A percentile compares a stretch with the other conserved stretches of the same genome.
phyloP scores from a whole-genome alignment of 2,888 invertebrate species.

The Calliopum simillimum region DNA sequence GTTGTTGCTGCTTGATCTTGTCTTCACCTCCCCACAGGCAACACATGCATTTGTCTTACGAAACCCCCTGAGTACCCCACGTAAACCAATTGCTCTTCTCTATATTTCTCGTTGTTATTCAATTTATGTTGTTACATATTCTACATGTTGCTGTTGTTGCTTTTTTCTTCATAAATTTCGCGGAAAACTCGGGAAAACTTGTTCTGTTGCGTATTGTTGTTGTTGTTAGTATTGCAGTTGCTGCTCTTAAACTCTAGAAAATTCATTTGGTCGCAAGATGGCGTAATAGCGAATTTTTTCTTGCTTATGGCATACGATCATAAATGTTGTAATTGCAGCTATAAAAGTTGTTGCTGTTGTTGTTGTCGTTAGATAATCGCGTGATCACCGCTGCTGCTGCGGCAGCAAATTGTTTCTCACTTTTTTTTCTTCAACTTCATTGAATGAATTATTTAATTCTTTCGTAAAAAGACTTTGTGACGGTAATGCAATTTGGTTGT shows the following conservation, averaged over 20 bases:
- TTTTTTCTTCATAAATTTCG: constrained; percentile 40
- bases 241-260: constrained; percentile 38
- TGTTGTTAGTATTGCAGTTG: background rate
- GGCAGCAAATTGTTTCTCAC: background rate
- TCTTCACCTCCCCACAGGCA: constrained; percentile 18
- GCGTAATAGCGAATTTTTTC: constrained; percentile 11
- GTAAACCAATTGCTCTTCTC: background rate
- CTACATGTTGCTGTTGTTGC: constrained; percentile 22
- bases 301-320: constrained; percentile 10
- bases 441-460: constrained; percentile 11
- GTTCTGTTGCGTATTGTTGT: constrained; percentile 34
- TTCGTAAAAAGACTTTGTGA: background rate
- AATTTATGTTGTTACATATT: constrained; percentile 10
- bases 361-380: constrained; percentile 34
- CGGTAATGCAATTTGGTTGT: constrained; percentile 4
- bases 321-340: constrained; percentile 32
- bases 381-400: constrained; percentile 17
- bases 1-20: constrained; percentile 40
- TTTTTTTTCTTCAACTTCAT: too few relatives aligned
- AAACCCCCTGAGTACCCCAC: background rate
- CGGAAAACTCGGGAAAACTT: constrained; percentile 50
- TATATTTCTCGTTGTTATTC: background rate
- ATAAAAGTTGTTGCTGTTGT: constrained; percentile 20
- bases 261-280: constrained; percentile 18
- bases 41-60: background rate